Conservation (phyloP, 2,797 vertebrate species). For the Mormyrops attenuatus region DNA sequence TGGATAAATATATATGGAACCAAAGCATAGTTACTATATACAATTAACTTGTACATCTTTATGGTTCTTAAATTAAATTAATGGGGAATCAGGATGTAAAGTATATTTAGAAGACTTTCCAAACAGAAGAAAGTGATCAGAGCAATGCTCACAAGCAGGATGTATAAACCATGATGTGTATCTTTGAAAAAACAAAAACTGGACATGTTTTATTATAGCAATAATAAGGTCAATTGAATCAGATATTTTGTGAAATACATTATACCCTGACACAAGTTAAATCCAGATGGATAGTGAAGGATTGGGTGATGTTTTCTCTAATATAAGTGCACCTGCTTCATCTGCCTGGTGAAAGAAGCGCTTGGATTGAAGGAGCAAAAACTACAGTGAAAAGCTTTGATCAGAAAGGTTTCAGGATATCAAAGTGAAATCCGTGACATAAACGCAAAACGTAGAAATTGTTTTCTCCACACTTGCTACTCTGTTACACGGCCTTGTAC, state of each 20-base stretch:
- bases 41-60: neutral
- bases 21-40: neutral
- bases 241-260: neutral
- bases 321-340: conserved; percentile 10
- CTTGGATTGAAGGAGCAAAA: neutral
- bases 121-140: neutral
- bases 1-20: neutral
- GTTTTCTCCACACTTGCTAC: neutral
- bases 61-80: neutral
- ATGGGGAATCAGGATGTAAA: neutral
- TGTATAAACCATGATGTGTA: neutral
- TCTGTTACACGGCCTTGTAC: neutral
- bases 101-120: neutral
- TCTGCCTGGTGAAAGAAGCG: neutral
- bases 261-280: neutral
- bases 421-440: neutral
- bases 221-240: neutral
- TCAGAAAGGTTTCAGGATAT: conserved; percentile 9
- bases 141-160: neutral
- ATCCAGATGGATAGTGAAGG: neutral
- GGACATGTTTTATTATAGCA: neutral
- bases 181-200: neutral
- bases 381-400: conserved; percentile 5
- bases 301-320: neutral
- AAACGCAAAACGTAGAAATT: neutral